A percentile compares a stretch with the other conserved stretches of the same genome.
phyloP scores from a whole-genome alignment of 2,797 vertebrate genomes.

The Vultur gryphus region DNA sequence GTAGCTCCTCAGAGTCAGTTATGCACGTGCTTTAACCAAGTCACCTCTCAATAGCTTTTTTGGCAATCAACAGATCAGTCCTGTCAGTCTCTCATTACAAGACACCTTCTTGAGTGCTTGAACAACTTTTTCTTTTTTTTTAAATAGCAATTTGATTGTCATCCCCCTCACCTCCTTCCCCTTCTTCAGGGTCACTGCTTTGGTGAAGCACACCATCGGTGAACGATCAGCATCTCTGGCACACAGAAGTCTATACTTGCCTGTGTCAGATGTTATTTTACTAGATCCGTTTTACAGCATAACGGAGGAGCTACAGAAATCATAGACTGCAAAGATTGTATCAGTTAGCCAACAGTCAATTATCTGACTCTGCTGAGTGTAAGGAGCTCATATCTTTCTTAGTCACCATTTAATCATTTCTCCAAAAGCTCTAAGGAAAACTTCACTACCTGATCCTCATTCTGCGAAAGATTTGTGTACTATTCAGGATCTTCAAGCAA shows the following conservation, averaged over 20 bases:
- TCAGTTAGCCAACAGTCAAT: not conserved
- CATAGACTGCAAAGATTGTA: not conserved
- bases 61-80: not conserved
- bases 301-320: not conserved
- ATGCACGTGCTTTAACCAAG: not conserved
- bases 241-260: not conserved
- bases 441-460: not conserved
- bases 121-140: not conserved
- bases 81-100: not conserved
- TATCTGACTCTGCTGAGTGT: not conserved
- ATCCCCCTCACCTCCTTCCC: not conserved
- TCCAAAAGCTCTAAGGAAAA: not conserved
- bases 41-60: not conserved
- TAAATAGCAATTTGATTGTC: not conserved
- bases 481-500: not conserved
- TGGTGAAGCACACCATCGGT: not conserved
- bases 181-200: not conserved
- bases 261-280: not conserved
- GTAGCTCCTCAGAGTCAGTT: constrained; percentile 1
- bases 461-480: not conserved
- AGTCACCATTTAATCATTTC: not conserved
- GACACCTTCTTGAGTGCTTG: not conserved
- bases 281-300: not conserved
- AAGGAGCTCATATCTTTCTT: not conserved
- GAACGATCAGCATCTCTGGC: not conserved